A percentile compares a stretch with the other conserved stretches of the same genome.
These are phyloP conservation scores for Clarias platycephalus DNA, from an alignment of 2,797 vertebrate species.

Conservation along the genomic window DNA sequence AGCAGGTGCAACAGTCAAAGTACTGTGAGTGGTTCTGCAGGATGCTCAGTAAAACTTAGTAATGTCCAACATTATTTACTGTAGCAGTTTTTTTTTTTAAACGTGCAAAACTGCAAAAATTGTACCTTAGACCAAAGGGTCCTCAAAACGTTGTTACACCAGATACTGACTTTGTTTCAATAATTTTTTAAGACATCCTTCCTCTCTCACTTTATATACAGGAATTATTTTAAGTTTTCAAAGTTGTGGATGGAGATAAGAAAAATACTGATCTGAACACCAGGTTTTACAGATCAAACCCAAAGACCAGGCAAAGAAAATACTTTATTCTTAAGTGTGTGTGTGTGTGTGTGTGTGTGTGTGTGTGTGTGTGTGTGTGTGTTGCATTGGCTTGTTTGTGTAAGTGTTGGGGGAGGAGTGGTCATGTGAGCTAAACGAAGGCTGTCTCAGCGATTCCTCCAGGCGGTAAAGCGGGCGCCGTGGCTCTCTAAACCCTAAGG, in stretches of 20 bases:
- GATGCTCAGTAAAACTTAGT: too few species aligned
- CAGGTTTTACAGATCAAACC: conserved; percentile 23
- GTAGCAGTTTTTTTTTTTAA: too few species aligned
- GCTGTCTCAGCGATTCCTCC: conserved; percentile 47
- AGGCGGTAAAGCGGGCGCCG: conserved; percentile 55
- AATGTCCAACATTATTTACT: too few species aligned
- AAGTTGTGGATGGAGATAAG: not conserved
- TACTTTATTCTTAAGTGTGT: conserved; percentile 8
- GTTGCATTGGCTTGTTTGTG: conserved; percentile 15
- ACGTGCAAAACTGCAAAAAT: too few species aligned
- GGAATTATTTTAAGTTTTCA: not conserved
- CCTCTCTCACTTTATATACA: too few species aligned
- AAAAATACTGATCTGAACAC: too few species aligned
- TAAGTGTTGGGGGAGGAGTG: conserved; percentile 30
- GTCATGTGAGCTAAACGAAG: conserved; percentile 30
- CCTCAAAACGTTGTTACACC: too few species aligned
- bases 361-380: conserved; percentile 19
- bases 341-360: conserved; percentile 21
- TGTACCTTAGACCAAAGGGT: too few species aligned
- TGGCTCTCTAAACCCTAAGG: conserved; percentile 54
- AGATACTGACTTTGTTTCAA: too few species aligned
- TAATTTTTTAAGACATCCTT: too few species aligned
- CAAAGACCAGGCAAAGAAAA: conserved; percentile 14
- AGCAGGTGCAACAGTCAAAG: too few species aligned
- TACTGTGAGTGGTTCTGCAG: too few species aligned